Conservation (phyloP, 2,113 vertebrate species). For the Stomatorhinus ivindoensis region DNA sequence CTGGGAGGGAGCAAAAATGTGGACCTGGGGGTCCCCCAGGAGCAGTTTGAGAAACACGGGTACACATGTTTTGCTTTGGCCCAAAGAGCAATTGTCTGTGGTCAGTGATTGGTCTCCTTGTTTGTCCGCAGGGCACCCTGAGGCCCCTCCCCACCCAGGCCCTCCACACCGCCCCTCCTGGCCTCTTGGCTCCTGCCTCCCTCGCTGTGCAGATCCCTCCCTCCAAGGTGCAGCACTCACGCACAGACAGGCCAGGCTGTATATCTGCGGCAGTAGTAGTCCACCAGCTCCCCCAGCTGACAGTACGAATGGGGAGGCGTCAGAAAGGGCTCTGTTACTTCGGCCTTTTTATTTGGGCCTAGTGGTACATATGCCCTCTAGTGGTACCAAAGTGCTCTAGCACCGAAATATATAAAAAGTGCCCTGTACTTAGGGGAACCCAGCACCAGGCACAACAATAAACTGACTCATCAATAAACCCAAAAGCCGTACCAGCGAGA, state of each 20-base stretch:
- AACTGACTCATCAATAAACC: neutral
- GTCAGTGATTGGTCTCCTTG: neutral
- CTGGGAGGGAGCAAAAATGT: neutral
- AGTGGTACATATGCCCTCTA: neutral
- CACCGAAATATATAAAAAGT: neutral
- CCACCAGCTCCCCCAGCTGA: neutral
- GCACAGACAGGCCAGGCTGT: neutral
- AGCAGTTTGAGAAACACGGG: neutral
- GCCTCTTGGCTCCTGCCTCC: constrained; percentile 68
- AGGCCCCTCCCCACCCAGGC: constrained; percentile 75
- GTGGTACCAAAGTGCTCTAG: neutral
- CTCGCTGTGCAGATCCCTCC: constrained; percentile 76
- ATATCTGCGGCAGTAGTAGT: neutral
- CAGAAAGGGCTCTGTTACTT: neutral
- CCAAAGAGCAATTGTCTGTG: neutral
- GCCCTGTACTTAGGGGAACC: neutral
- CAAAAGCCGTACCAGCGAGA: neutral
- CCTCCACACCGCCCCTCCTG: constrained; percentile 70
- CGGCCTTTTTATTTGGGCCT: neutral
- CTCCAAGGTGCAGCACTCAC: constrained; percentile 64
- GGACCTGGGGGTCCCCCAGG: neutral
- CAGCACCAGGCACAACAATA: neutral
- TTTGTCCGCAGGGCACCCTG: constrained; percentile 59
- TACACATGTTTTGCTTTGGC: neutral
- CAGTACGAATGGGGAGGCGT: neutral